Evolutionary conservation across 1,140 invertebrate genomes (phyloP), one percentile per base, ranked within the genome.

Genomic region (Ceratoteleas bidentatus): DNA sequence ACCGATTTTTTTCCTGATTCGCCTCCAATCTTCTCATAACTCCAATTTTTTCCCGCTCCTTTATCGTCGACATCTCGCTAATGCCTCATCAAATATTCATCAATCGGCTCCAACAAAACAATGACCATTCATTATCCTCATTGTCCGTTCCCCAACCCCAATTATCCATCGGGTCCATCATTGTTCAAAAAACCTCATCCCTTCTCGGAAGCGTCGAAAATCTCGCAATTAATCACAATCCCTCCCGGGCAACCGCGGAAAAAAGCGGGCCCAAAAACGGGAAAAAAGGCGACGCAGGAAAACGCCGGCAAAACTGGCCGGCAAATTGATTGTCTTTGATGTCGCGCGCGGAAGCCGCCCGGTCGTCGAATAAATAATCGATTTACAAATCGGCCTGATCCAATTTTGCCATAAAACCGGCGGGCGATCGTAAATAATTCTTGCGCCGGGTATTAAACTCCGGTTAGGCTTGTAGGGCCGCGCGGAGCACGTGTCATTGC

Each of bases 401-500:
- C 33, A 61, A 62, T 76, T 76, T 68, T 24, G 47, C 8, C 61
- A 47, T 47, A 54, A 68, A 61, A 47, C 13, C 16, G 15, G 45
- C 24, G 15, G 36, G 36, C 13, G 36, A 66, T 75, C 72, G 11
- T 66, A 77, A 56, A 77, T 77, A 54, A 57, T 53, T 45, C 57
- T 56, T 69, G 56, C 0, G n/a, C n/a, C 54, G 13, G 65, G 61
- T 75, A 69, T 77, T 68, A 77, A 77, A 77, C 3, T 66, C 14
- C 45, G 62, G 9, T 68, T 76, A 66, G 3, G 38, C 14, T 61
- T 49, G 56, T 61, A 54, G 45, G 43, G 43, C 15, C 38, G 14
- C 32, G 0, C 11, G 38, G 13, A 56, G 52, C 65, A 66, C 66
- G 66, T 78, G 75, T 78, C 66, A 65, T 58, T 72, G 49, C 57